Evolutionary conservation across 2,113 vertebrate genomes (phyloP), one percentile per base, ranked within the genome.

Genomic region (Athene cunicularia): DNA sequence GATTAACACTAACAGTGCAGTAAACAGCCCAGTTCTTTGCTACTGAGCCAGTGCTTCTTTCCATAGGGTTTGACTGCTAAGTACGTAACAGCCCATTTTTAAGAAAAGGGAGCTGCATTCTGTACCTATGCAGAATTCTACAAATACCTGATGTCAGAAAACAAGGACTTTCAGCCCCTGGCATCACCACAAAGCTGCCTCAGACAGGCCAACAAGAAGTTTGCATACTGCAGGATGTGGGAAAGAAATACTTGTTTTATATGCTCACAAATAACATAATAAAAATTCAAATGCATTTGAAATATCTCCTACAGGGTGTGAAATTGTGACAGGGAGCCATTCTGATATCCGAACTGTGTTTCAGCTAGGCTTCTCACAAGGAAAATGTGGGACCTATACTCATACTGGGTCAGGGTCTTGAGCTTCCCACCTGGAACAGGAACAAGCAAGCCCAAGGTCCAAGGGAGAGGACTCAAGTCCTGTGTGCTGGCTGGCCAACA

Each of bases 161-260:
- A 7, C 19, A 66, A 68, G 67, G 30, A 74, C 64, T 91, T 94
- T 21, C 66, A 92, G 71, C 68, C 45, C 72, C 71, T 90, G 66
- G 35, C 39, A 94, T 76, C 74, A 77, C 47, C 71, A 81, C 33
- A 63, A 73, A 82, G 59, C 79, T 92, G 72, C 63, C 28, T 83
- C 68, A 95, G 43, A 83, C 41, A 76, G 55, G 63, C 55, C 68
- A 93, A 74, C 15, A 75, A 39, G 37, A 77, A 90, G 47, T 75
- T 79, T 86, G 64, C 35, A 13, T 7, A 43, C 63, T 8, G 33
- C 56, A 74, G 27, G 50, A 83, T 86, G 75, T 47, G 59, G 55
- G 68, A 60, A 70, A 76, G 37, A 67, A 74, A 27, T 70, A 47
- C 50, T 88, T 86, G 12, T 28, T 21, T 86, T 90, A 55, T 21